phyloP scores from a whole-genome alignment of 2,888 invertebrate species.

The Stomorhina lunata region DNA sequence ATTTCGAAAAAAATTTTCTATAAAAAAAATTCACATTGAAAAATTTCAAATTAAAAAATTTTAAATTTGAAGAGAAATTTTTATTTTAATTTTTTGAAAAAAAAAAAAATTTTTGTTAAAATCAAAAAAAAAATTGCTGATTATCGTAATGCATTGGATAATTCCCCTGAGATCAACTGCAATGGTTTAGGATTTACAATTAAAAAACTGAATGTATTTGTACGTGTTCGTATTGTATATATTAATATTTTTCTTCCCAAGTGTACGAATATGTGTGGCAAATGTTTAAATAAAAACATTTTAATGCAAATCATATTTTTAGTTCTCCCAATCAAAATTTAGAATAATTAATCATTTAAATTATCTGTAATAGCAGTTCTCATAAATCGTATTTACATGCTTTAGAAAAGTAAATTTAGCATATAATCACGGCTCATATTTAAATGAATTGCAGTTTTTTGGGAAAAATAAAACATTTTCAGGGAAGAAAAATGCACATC shows the following conservation, averaged over 20 bases:
- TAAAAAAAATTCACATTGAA: no score
- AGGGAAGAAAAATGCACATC: conserved; percentile 35
- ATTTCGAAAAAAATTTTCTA: no score
- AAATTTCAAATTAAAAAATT: no score
- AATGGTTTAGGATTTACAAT: background rate
- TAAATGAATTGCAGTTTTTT: conserved; percentile 31
- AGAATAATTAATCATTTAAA: conserved; percentile 47
- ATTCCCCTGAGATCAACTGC: background rate
- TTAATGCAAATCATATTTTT: conserved; percentile 49
- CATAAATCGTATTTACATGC: conserved; percentile 35
- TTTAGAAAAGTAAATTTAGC: conserved; percentile 43
- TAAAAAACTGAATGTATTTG: background rate
- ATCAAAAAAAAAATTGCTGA: background rate
- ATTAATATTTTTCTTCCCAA: background rate
- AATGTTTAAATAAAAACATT: conserved; percentile 15
- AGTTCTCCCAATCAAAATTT: conserved; percentile 21
- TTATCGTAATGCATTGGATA: background rate
- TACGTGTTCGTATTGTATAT: background rate
- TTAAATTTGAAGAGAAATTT: no score
- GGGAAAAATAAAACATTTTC: background rate
- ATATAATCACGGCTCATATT: conserved; percentile 24
- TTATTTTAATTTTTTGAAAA: no score
- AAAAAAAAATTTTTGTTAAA: no score
- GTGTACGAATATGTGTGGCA: conserved; percentile 40
- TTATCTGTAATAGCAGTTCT: background rate